A percentile compares a stretch with the other conserved stretches of the same genome.
These are phyloP conservation scores for Acromyrmex heyeri DNA, from an alignment of 1,140 invertebrate species.

Conservation along the genomic window DNA sequence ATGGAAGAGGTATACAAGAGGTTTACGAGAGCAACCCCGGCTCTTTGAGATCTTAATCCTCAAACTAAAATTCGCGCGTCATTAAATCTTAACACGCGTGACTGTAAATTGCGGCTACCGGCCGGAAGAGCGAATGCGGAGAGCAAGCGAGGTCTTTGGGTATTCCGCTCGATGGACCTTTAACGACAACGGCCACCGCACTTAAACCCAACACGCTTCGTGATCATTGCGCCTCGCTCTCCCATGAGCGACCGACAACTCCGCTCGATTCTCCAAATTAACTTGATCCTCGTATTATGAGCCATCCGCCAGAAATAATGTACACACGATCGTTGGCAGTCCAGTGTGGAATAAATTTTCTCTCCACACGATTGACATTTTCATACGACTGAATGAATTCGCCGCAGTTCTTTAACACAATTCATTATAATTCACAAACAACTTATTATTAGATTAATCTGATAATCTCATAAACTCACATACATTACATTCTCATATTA, in stretches of 20 bases:
- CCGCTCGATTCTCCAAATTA: conserved; percentile 18
- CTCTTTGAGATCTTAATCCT: conserved; percentile 38
- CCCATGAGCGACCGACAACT: background rate
- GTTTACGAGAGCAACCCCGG: background rate
- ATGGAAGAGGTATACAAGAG: no score
- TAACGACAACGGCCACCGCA: conserved; percentile 59
- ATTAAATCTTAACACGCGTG: conserved; percentile 56
- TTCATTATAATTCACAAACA: background rate
- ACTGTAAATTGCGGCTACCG: conserved; percentile 49
- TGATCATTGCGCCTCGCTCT: conserved; percentile 15
- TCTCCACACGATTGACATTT: background rate
- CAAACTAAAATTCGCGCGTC: conserved; percentile 41
- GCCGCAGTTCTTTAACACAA: background rate
- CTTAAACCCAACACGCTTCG: conserved; percentile 54
- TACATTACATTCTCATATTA: no score
- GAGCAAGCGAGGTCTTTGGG: conserved; percentile 9
- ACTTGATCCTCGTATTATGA: conserved; percentile 47
- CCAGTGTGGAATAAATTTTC: background rate
- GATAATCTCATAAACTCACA: no score
- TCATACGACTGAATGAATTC: background rate
- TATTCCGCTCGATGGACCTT: conserved; percentile 65
- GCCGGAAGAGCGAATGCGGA: conserved; percentile 1
- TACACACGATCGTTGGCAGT: background rate
- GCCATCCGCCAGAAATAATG: conserved; percentile 11
- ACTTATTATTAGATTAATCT: no score